Evolutionary conservation across 2,113 vertebrate genomes (phyloP).

Genomic region (Pygoscelis adeliae): DNA sequence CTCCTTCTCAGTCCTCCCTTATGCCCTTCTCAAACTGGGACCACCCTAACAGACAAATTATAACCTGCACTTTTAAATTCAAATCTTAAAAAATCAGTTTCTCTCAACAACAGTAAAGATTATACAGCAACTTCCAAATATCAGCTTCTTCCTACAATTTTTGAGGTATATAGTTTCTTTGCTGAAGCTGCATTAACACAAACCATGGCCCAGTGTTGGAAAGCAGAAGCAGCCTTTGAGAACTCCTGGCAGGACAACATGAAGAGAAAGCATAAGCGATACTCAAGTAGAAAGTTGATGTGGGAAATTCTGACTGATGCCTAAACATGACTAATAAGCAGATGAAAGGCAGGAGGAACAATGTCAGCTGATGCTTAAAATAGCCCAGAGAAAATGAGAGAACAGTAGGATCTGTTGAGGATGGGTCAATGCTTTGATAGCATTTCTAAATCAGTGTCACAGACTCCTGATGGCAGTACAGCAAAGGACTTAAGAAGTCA

Average conservation of each 20-base stretch:
- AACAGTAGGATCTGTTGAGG: constrained; percentile 34
- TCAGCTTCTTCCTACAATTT: background rate
- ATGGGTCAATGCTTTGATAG: constrained; percentile 59
- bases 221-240: background rate
- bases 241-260: background rate
- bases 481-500: constrained; percentile 35
- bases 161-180: background rate
- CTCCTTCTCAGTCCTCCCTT: constrained; percentile 33
- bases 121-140: background rate
- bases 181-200: background rate
- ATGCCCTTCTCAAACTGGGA: constrained; percentile 38
- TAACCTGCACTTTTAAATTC: background rate
- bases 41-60: background rate
- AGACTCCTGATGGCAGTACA: background rate
- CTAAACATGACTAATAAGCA: constrained; percentile 62
- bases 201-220: background rate
- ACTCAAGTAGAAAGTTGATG: constrained; percentile 30
- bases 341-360: constrained; percentile 44
- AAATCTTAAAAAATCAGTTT: background rate
- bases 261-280: background rate
- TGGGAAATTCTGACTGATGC: constrained; percentile 49
- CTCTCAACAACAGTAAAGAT: background rate
- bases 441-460: constrained; percentile 62
- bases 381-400: constrained; percentile 58
- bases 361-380: constrained; percentile 53